Conservation (phyloP, 1,140 invertebrate species). For the Drosophila novamexicana region DNA sequence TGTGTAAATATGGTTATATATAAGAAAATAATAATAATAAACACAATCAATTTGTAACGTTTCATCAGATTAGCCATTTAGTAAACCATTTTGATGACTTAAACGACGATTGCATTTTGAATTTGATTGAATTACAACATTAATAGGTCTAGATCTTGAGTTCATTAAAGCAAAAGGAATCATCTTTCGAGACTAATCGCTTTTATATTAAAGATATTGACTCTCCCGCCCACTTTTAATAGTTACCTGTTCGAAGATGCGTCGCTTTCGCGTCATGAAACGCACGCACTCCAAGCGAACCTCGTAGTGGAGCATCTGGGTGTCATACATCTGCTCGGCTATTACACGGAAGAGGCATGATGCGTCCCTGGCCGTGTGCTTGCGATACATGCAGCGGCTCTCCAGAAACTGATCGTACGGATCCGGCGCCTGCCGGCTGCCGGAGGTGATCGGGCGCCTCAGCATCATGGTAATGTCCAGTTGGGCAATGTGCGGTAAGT, state of each 20-base stretch:
- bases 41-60: too few species aligned
- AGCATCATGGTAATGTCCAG: slow-evolving; percentile 18
- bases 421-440: slow-evolving; percentile 81
- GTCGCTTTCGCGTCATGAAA: slow-evolving; percentile 88
- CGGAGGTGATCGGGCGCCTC: slow-evolving; percentile 78
- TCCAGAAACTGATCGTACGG: slow-evolving; percentile 91
- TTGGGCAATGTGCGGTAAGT: background rate
- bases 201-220: background rate
- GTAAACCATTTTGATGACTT: too few species aligned
- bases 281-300: slow-evolving; percentile 90
- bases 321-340: slow-evolving; percentile 93
- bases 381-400: slow-evolving; percentile 91
- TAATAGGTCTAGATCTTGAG: too few species aligned
- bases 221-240: too few species aligned
- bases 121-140: too few species aligned
- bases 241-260: slow-evolving; percentile 85
- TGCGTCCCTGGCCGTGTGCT: slow-evolving; percentile 92
- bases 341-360: slow-evolving; percentile 93
- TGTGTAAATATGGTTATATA: slow-evolving; percentile 17
- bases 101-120: too few species aligned
- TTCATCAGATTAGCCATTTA: too few species aligned
- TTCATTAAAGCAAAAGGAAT: too few species aligned
- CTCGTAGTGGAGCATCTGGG: slow-evolving; percentile 90
- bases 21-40: background rate
- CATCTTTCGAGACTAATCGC: too few species aligned